Conservation (phyloP, 2,113 vertebrate species). For the Collichthys lucidus region DNA sequence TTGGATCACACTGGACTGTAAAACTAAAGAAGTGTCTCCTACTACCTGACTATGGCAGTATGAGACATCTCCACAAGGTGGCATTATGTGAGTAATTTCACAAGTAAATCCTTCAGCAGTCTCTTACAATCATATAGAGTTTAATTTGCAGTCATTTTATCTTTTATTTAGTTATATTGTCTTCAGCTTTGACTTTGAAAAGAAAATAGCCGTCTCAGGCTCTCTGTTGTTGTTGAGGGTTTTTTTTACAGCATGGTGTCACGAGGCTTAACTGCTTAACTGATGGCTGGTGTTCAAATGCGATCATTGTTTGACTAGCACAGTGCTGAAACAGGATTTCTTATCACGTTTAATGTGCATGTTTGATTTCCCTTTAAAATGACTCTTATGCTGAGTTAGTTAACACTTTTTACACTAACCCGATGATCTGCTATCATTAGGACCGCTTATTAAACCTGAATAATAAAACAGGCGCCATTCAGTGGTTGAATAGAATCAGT, state of each 20-base stretch:
- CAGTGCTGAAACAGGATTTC: neutral
- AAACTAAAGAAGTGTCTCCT: too few relatives aligned
- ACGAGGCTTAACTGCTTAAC: neutral
- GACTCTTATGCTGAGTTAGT: neutral
- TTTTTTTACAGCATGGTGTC: neutral
- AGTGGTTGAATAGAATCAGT: neutral
- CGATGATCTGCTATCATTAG: neutral
- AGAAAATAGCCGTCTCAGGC: neutral
- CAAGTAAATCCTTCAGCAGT: neutral
- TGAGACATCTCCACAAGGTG: conserved; percentile 53
- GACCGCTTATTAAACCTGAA: neutral
- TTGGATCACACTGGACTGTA: too few relatives aligned
- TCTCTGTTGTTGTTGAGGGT: neutral
- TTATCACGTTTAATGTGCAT: neutral
- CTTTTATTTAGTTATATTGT: neutral
- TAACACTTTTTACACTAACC: neutral
- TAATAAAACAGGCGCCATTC: neutral
- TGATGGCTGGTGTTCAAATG: neutral
- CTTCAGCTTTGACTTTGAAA: neutral
- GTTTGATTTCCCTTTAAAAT: neutral
- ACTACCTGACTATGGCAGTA: neutral
- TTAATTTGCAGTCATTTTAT: neutral
- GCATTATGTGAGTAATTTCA: conserved; percentile 30
- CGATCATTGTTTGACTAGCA: neutral
- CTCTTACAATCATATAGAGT: neutral